Evolutionary conservation across 2,888 invertebrate species (phyloP).

Genomic region (Catocala sponsa): DNA sequence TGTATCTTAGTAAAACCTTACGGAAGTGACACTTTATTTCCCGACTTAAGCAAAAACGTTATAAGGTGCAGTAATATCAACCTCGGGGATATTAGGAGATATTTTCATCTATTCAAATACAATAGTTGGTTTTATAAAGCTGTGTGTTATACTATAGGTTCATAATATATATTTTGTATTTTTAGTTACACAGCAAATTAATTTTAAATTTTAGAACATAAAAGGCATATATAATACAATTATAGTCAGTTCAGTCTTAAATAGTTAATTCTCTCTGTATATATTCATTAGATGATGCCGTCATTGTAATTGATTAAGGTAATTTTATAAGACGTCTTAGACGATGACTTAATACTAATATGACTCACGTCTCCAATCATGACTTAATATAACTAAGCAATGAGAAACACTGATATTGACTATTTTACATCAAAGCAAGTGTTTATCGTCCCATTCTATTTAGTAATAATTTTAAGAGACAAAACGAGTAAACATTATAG

Average conservation of each 20-base stretch:
- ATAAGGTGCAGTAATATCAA: not conserved
- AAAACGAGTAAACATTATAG: not conserved
- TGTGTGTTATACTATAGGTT: no score
- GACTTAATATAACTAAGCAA: conserved; percentile 19
- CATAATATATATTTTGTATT: no score
- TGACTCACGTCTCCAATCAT: conserved; percentile 38
- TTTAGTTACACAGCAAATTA: no score
- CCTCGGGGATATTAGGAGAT: no score
- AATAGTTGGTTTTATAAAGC: no score
- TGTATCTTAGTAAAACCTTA: conserved; percentile 33
- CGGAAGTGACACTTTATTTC: conserved; percentile 17
- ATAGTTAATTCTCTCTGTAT: not conserved
- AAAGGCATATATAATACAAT: no score
- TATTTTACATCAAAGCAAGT: conserved; percentile 13
- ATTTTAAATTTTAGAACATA: not conserved
- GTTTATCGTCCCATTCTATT: conserved; percentile 10
- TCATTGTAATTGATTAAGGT: conserved; percentile 51
- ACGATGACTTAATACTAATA: conserved; percentile 41
- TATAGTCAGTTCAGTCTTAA: not conserved
- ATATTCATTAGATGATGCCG: conserved; percentile 21
- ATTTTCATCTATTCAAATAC: no score
- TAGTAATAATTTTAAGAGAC: conserved; percentile 5
- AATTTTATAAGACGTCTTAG: conserved; percentile 28
- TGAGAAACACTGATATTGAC: conserved; percentile 16
- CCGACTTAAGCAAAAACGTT: conserved; percentile 1